These are phyloP conservation scores for Luscinia megarhynchos DNA, from an alignment of 2,797 vertebrate species.

Conservation along the genomic window DNA sequence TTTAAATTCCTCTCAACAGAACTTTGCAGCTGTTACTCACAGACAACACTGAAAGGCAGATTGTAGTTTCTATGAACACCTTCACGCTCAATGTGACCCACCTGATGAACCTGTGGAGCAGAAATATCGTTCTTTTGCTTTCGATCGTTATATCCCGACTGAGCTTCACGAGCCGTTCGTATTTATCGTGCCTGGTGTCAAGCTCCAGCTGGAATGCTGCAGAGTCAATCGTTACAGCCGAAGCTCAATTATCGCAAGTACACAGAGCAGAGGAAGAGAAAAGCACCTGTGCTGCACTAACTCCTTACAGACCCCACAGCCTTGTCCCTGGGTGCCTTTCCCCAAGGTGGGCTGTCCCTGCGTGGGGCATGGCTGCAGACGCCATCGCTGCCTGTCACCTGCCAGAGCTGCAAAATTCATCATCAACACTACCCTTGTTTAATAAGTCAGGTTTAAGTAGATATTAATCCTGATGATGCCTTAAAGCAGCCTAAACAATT, in stretches of 20 bases:
- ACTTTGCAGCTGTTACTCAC: neutral
- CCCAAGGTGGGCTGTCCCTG: neutral
- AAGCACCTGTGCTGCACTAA: neutral
- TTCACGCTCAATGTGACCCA: constrained; percentile 36
- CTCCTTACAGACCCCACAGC: neutral
- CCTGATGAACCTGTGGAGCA: constrained; percentile 94
- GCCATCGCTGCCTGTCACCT: neutral
- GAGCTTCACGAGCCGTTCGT: constrained; percentile 94
- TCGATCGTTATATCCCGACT: constrained; percentile 97
- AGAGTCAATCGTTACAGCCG: neutral
- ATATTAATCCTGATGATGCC: neutral
- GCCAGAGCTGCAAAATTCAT: neutral
- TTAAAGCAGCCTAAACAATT: neutral
- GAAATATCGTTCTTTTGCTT: constrained; percentile 96
- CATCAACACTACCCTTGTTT: neutral
- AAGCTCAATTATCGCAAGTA: neutral
- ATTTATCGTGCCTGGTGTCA: constrained; percentile 93
- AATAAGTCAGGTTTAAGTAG: neutral
- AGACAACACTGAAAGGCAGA: neutral
- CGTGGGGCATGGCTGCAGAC: fast-evolving
- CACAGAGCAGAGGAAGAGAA: fast-evolving
- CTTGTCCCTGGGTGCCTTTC: neutral
- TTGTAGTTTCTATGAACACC: neutral
- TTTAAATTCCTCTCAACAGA: neutral
- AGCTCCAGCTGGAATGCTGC: constrained; percentile 94